Percentiles rank a stretch among this genome's conserved stretches.
Evolutionary conservation across 2,888 invertebrate genomes (phyloP).

Genomic region (Trachelus troglodyta): DNA sequence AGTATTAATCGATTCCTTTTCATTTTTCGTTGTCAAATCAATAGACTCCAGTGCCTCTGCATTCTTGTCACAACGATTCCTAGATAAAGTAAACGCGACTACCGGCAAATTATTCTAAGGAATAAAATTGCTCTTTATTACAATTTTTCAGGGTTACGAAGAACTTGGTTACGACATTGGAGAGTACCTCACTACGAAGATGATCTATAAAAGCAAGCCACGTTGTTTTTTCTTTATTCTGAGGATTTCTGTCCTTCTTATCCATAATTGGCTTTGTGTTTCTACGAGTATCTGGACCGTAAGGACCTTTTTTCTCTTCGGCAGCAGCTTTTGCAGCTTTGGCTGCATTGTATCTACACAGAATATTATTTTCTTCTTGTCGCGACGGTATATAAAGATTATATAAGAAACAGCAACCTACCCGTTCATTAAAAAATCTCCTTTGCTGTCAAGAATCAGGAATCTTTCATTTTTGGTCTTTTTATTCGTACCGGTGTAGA

Average conservation of each 20-base stretch:
- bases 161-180: background rate
- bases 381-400: background rate
- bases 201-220: slow-evolving; percentile 88
- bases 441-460: slow-evolving; percentile 82
- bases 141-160: background rate
- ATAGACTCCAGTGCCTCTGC: slow-evolving; percentile 68
- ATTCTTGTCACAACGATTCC: slow-evolving; percentile 82
- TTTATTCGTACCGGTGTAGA: slow-evolving; percentile 88
- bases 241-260: slow-evolving; percentile 38
- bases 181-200: slow-evolving; percentile 74
- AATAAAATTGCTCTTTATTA: slow-evolving; percentile 5
- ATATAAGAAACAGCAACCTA: slow-evolving; percentile 64
- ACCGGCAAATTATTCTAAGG: slow-evolving; percentile 83
- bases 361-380: background rate
- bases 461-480: slow-evolving; percentile 81
- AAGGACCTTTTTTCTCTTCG: background rate
- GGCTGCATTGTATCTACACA: background rate
- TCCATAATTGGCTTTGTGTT: slow-evolving; percentile 38
- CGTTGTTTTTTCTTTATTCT: slow-evolving; percentile 82
- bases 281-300: slow-evolving; percentile 19
- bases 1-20: slow-evolving; percentile 84
- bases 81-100: slow-evolving; percentile 93
- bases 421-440: slow-evolving; percentile 77
- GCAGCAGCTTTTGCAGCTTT: background rate
- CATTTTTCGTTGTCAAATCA: slow-evolving; percentile 85